Evolutionary conservation across 1,140 invertebrate genomes (phyloP).

Genomic region (Chironomus striatipennis): DNA sequence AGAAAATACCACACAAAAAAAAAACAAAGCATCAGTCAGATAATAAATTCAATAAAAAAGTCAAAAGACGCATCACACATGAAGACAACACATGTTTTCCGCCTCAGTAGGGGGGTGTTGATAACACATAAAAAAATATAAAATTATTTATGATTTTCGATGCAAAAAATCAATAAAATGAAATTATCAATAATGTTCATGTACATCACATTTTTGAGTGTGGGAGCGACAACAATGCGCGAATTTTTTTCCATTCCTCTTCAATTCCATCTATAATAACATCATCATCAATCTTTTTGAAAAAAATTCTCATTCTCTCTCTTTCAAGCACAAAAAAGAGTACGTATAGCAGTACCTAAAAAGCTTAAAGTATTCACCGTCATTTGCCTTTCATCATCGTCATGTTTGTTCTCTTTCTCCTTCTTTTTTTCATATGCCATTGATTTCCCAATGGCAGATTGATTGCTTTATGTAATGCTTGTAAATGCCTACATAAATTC

Average conservation of each 20-base stretch:
- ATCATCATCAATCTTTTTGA: background rate
- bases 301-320: background rate
- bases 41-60: too few species aligned
- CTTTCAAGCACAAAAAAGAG: background rate
- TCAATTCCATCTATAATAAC: background rate
- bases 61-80: too few species aligned
- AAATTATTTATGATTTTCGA: slow-evolving; percentile 4
- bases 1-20: too few species aligned
- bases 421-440: background rate
- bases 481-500: background rate
- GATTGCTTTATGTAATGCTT: background rate
- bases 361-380: background rate
- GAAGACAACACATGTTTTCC: too few species aligned
- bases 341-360: background rate
- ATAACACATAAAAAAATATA: background rate
- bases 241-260: background rate
- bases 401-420: background rate
- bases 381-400: background rate
- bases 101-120: too few species aligned
- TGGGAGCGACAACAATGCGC: background rate
- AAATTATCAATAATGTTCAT: background rate
- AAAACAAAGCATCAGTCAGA: too few species aligned
- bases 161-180: too few species aligned
- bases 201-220: background rate
- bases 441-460: slow-evolving; percentile 12